Evolutionary conservation across 2,797 vertebrate species (phyloP), one percentile per base, ranked within the genome.

Genomic region (Eospalax fontanierii): DNA sequence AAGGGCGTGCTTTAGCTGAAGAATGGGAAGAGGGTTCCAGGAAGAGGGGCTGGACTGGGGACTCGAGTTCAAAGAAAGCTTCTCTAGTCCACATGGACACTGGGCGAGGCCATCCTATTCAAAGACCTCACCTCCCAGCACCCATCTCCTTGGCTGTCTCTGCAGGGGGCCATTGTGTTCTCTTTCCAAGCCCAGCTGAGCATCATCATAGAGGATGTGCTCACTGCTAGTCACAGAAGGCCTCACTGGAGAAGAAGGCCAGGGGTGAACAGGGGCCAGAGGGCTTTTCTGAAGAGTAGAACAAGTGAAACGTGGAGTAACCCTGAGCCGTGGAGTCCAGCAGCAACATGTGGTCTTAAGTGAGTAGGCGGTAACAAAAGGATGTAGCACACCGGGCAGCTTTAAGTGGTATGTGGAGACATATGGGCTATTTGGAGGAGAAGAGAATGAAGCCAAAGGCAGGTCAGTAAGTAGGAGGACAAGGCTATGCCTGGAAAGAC

Each of bases 41-140:
- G 2, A 59, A 33, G n/a, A 54, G 63, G n/a, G 73, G 35, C 63
- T 28, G 0, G 8, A 28, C 4, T 8, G 21, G 24, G n/a, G 66
- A 43, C 43, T 73, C 24, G 2, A 63, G 46, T 30, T 79, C n/a
- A 59, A 35, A 35, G 21, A 10, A 4, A 28, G 19, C 9, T 87
- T 65, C 63, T 78, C 22, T 16, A n/a, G 74, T 63, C 1, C 2
- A 43, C 38, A 30, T 0, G 19, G n/a, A 93, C 76, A 61, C 11
- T 3, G 21, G 33, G 71, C 26, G n/a, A 2, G 22, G 28, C 9
- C 4, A 54, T 73, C 73, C 38, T 81, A 35, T 2, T 12, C 22
- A 43, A 74, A 40, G 80, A 9, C 11, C 18, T 3, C 0, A 0
- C 0, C 5, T 61, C 19, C 19, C 0, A 7, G 28, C 1, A 28